phyloP scores from a whole-genome alignment of 2,888 invertebrate species.

The Caenorhabditis virilis region DNA sequence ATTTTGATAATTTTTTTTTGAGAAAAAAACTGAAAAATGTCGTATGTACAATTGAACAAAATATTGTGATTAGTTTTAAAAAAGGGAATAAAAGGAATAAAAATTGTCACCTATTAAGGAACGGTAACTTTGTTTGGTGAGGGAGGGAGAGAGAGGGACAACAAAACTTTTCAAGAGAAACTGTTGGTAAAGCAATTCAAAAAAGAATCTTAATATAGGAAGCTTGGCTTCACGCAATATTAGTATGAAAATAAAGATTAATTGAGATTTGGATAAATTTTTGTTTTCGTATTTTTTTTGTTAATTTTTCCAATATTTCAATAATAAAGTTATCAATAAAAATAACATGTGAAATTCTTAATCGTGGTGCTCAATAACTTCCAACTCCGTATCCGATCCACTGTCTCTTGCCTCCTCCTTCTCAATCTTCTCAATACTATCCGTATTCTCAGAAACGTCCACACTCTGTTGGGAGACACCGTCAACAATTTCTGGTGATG shows the following conservation, averaged over 20 bases:
- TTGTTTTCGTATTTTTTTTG: neutral
- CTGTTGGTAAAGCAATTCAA: too few species aligned
- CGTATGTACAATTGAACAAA: too few species aligned
- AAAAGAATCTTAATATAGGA: too few species aligned
- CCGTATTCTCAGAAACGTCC: constrained; percentile 16
- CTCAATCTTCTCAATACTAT: constrained; percentile 27
- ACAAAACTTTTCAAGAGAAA: neutral
- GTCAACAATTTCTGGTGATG: constrained; percentile 7
- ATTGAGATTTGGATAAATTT: neutral
- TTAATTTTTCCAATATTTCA: neutral
- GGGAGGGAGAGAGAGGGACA: neutral
- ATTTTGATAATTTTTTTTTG: too few species aligned
- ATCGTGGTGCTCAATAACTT: constrained; percentile 15
- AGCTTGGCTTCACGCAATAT: neutral
- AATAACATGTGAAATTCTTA: neutral
- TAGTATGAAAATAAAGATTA: neutral
- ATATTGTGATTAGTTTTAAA: constrained; percentile 4
- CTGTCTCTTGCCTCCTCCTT: constrained; percentile 11
- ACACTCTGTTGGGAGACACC: constrained; percentile 14
- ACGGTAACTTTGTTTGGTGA: neutral
- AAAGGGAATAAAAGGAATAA: neutral
- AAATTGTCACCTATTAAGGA: neutral
- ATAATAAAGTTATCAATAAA: constrained; percentile 1
- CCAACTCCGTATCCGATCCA: constrained; percentile 19
- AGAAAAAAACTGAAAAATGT: too few species aligned